Evolutionary conservation across 2,797 vertebrate species (phyloP), one percentile per base, ranked within the genome.

Genomic region (Linurgus olivaceus): DNA sequence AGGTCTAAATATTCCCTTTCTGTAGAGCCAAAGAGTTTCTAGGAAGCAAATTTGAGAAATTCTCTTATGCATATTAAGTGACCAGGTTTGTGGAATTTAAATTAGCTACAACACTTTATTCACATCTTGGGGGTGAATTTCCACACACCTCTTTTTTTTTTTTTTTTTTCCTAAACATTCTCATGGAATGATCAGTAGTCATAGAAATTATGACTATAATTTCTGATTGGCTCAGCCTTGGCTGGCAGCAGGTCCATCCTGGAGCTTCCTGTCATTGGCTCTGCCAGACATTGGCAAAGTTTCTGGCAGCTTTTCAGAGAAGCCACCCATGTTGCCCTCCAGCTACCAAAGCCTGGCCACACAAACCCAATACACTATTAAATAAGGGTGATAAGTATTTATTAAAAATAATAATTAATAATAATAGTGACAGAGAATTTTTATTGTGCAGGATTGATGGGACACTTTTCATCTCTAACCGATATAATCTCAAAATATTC

Each of bases 191-290:
- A 47, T 38, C 15, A 24, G 4, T 24, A 58, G 12, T 24, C 2
- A 7, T 3, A 38, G 8, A 67, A 73, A 51, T 51, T 12, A 25
- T 57, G 24, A 14, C 20, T 42, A 3, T 18, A 3, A 10, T 26
- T 66, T 66, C 44, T 44, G 42, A 24, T 47, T 55, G 35, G 12
- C 16, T 33, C 20, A 38, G 10, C 15, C 67, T 54, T 33, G 61
- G 14, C 26, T 44, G 25, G 37, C n/a, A 58, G 21, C 1, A 0
- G 6, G 8, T 58, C 17, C 0, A 0, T 28, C 5, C 51, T 74
- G 61, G 61, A 74, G 8, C 31, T 11, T 37, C 9, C 21, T 50
- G 42, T 33, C 29, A 25, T 17, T 58, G 61, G 4, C 31, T 74
- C 37, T 74, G 44, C 51, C 37, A 23, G 52, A 58, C 17, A 3